Evolutionary conservation across 2,113 vertebrate species (phyloP), one percentile per base, ranked within the genome.

Genomic region (Petrocephalus zakoni): DNA sequence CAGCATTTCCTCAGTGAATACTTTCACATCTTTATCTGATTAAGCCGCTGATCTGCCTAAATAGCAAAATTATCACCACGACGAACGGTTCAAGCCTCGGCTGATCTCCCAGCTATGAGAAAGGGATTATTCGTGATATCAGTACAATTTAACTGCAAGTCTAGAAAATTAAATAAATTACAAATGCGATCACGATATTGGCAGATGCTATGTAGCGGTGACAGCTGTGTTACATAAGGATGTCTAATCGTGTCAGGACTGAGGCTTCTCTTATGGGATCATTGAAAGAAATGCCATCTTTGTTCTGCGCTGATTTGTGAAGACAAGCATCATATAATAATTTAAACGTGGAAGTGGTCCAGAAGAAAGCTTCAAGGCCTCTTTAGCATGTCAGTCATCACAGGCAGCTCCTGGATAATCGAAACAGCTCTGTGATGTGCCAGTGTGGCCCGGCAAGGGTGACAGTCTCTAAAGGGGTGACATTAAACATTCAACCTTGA

Each of bases 401-500:
- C 29, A 17, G 22, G 51, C 49, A 22, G 51, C 25, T 86, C n/a
- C 22, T 10, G 47, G 10, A 85, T 85, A 25, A 52, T 6, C 25
- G 42, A 37, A 72, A 42, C 58, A 21, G 52, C 61, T 29, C n/a
- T 29, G 34, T 19, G 15, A 78, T 42, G 13, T 42, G 34, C 34
- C 72, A 42, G 6, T 17, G 46, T 81, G 88, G 86, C 61, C 58
- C 8, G 5, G 25, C 51, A 29, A 29, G 4, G 84, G 10, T 29
- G 51, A 53, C 84, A 85, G 19, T n/a, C 56, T 13, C 56, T 22
- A 25, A 64, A 58, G 52, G 46, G 56, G 78, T n/a, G 68, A 91
- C 86, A 78, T 52, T 53, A 88, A 87, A 46, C 75, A n/a, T 90
- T 56, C 51, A 58, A 68, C 15, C 72, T n/a, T 22, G 25, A 17